phyloP scores from a whole-genome alignment of 2,797 vertebrate species.

The Octomys mimax region DNA sequence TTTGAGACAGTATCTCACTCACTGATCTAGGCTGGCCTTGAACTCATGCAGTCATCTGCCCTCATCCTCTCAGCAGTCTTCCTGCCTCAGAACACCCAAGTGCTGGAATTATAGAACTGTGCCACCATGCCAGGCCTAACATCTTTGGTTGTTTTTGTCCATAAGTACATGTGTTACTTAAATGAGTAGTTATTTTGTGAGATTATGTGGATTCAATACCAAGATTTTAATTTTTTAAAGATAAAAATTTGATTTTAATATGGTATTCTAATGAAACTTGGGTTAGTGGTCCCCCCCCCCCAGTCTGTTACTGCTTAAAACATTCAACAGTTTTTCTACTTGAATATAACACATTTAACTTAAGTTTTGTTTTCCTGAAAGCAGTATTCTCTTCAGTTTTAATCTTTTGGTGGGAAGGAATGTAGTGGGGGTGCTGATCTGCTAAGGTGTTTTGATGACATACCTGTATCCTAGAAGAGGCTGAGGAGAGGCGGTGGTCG shows the following conservation, averaged over 20 bases:
- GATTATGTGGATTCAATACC: neutral
- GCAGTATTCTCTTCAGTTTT: neutral
- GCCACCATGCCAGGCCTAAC: neutral
- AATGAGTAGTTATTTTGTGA: neutral
- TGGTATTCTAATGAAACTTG: slow-evolving; percentile 7
- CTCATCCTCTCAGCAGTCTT: neutral
- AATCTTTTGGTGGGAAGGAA: neutral
- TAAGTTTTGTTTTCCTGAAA: slow-evolving; percentile 28
- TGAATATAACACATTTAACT: neutral
- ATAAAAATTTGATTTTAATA: slow-evolving; percentile 24
- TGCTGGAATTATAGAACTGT: neutral
- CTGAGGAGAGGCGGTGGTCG: neutral
- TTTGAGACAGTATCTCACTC: neutral
- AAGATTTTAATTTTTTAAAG: slow-evolving; percentile 36
- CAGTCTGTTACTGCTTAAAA: neutral
- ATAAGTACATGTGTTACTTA: neutral
- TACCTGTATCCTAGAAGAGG: neutral
- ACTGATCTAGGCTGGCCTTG: neutral
- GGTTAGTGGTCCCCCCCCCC: neutral
- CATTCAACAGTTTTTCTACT: slow-evolving; percentile 14
- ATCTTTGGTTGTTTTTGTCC: neutral
- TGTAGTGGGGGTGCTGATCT: neutral
- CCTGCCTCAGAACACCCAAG: neutral
- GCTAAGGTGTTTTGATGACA: neutral
- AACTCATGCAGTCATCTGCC: neutral